These are phyloP conservation scores for Oreortyx pictus DNA, from an alignment of 2,797 vertebrate genomes.

Conservation along the genomic window DNA sequence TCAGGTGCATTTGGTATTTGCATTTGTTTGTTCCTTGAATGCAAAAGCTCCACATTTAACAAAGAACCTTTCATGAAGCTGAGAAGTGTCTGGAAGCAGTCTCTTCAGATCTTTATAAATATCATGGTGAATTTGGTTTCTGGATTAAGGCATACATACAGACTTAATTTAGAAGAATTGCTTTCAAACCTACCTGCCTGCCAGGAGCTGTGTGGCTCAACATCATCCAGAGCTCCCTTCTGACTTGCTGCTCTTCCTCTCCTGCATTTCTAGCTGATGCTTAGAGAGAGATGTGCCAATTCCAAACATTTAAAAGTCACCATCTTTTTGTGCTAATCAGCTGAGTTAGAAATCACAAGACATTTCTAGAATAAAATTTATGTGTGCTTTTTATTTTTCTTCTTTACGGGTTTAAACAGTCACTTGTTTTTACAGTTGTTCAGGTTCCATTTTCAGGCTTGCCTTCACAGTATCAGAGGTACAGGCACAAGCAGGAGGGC, in stretches of 20 bases:
- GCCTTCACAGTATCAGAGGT: neutral
- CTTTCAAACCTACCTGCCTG: neutral
- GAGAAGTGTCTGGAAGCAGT: neutral
- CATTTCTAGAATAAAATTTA: neutral
- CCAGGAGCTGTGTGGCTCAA: fast-evolving
- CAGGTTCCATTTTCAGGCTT: neutral
- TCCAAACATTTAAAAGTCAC: neutral
- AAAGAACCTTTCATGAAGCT: neutral
- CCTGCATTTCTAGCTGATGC: neutral
- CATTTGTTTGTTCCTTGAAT: neutral
- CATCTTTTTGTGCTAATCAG: too few species aligned
- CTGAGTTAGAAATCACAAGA: neutral
- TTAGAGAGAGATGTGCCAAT: neutral
- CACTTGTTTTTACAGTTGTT: neutral
- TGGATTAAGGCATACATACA: neutral
- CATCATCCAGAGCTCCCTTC: neutral
- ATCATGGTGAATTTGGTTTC: neutral
- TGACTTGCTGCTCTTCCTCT: neutral
- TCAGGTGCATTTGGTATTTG: neutral
- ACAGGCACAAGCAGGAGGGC: neutral
- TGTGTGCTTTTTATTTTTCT: neutral
- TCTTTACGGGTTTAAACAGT: too few species aligned
- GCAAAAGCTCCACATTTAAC: neutral
- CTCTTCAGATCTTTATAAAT: neutral
- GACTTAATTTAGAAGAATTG: neutral